Evolutionary conservation across 2,888 invertebrate genomes (phyloP).

Genomic region (Eremobia ochroleuca): DNA sequence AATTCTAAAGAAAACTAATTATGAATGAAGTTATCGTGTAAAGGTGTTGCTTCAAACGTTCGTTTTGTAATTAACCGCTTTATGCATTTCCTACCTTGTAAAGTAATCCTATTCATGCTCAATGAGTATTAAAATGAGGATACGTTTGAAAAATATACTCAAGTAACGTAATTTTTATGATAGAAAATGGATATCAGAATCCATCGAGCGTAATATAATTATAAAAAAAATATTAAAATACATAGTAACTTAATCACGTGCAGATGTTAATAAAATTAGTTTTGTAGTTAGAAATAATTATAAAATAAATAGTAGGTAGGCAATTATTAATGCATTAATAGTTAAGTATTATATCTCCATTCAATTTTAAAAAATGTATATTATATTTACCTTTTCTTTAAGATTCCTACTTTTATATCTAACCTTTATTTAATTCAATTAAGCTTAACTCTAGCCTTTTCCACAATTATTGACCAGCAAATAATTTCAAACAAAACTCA

Average conservation of each 20-base stretch:
- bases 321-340: not conserved
- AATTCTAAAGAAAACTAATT: constrained; percentile 58
- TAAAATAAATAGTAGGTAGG: not conserved
- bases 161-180: constrained; percentile 14
- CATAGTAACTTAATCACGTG: not conserved
- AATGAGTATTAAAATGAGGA: constrained; percentile 40
- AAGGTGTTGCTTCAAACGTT: constrained; percentile 48
- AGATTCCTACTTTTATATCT: too few species aligned
- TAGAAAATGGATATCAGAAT: constrained; percentile 30
- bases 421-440: not conserved
- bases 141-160: constrained; percentile 22
- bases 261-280: constrained; percentile 6
- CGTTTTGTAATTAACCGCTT: constrained; percentile 45
- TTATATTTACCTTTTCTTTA: not conserved
- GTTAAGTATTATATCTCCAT: not conserved
- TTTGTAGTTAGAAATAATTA: not conserved
- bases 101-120: constrained; percentile 35
- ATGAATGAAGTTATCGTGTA: constrained; percentile 58
- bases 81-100: constrained; percentile 36
- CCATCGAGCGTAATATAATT: not conserved
- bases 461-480: not conserved
- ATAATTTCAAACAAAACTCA: not conserved
- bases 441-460: not conserved
- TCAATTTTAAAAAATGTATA: not conserved
- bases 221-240: not conserved